A percentile compares a stretch with the other conserved stretches of the same genome.
These are phyloP conservation scores for Chionis minor DNA, from an alignment of 2,113 vertebrate genomes.

Conservation along the genomic window DNA sequence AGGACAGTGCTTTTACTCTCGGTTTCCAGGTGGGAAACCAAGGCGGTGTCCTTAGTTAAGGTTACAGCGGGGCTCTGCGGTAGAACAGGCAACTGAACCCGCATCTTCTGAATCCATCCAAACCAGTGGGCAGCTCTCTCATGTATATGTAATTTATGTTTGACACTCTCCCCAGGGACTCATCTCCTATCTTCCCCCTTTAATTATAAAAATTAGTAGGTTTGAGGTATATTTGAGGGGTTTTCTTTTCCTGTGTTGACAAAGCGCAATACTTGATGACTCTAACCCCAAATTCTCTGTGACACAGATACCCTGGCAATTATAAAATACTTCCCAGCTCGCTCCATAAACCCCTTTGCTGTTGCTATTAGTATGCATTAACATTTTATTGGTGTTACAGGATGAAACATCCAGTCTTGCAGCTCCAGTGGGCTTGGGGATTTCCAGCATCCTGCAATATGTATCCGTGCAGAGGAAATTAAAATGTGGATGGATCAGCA, in stretches of 20 bases:
- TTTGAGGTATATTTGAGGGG: neutral
- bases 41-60: neutral
- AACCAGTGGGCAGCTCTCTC: neutral
- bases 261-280: neutral
- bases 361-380: slow-evolving; percentile 64
- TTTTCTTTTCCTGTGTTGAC: neutral
- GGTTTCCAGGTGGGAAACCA: neutral
- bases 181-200: neutral
- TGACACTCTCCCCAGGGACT: neutral
- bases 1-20: neutral
- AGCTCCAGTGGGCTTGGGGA: slow-evolving; percentile 70
- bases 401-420: slow-evolving; percentile 62
- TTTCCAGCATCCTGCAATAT: slow-evolving; percentile 69
- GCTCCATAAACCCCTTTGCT: slow-evolving; percentile 59
- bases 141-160: neutral
- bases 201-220: slow-evolving; percentile 24
- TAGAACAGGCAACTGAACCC: neutral
- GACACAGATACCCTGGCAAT: slow-evolving; percentile 39
- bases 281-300: slow-evolving; percentile 50
- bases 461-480: slow-evolving; percentile 68
- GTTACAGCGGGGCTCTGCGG: rapidly evolving
- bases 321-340: slow-evolving; percentile 39
- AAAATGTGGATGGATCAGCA: slow-evolving; percentile 71
- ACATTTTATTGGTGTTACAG: slow-evolving; percentile 64
- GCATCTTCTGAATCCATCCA: neutral